Percentiles rank a stretch among this genome's conserved stretches.
Conservation (phyloP, 1,140 invertebrate species). For the Potamilus streckersoni region DNA sequence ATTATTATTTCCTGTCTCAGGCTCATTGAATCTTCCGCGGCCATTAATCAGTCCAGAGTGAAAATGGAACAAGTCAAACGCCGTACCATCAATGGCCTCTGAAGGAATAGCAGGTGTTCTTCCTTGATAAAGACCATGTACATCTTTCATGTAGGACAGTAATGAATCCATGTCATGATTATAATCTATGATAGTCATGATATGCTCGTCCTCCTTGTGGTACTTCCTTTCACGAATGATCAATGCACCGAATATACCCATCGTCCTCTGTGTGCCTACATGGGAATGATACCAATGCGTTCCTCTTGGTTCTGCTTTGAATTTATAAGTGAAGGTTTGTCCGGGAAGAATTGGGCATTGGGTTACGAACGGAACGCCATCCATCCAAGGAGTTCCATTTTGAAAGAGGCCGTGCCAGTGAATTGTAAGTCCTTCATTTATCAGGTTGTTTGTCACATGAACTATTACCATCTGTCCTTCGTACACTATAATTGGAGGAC, state of each 20-base stretch:
- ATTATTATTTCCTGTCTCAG: constrained; percentile 35
- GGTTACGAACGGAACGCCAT: constrained; percentile 90
- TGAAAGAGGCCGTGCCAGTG: constrained; percentile 92
- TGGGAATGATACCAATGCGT: constrained; percentile 66
- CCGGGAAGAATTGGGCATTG: constrained; percentile 90
- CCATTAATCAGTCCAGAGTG: constrained; percentile 62
- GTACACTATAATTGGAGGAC: constrained; percentile 77
- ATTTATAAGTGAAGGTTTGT: constrained; percentile 87
- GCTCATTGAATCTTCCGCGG: constrained; percentile 43
- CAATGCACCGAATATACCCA: constrained; percentile 57
- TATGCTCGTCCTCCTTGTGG: constrained; percentile 32
- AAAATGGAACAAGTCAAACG: constrained; percentile 41
- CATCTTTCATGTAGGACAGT: constrained; percentile 41
- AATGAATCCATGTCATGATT: constrained; percentile 53
- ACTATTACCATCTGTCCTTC: constrained; percentile 86
- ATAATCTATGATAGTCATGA: constrained; percentile 50
- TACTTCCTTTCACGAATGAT: constrained; percentile 39
- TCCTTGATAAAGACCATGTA: constrained; percentile 39
- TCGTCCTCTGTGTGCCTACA: constrained; percentile 47
- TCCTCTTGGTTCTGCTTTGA: constrained; percentile 49
- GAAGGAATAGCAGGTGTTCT: constrained; percentile 20
- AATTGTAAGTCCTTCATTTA: constrained; percentile 83
- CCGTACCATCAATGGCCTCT: constrained; percentile 31
- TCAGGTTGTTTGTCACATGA: constrained; percentile 85
- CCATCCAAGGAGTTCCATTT: constrained; percentile 85